phyloP scores from a whole-genome alignment of 2,888 invertebrate genomes.

The Diloba caeruleocephala region DNA sequence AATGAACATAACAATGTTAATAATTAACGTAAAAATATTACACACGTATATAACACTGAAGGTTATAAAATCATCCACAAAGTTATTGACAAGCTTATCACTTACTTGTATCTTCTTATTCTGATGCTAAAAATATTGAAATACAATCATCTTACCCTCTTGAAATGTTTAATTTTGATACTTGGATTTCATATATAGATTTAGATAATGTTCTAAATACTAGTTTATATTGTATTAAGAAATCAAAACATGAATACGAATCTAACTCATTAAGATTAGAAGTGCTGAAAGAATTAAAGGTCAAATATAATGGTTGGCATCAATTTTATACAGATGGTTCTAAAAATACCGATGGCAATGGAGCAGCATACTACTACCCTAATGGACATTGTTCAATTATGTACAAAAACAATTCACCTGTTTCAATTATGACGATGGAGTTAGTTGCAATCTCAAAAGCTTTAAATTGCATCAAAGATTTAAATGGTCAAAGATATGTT shows the following conservation, averaged over 20 bases:
- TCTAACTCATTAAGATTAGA: not conserved
- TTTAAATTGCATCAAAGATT: slow-evolving; percentile 6
- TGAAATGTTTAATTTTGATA: slow-evolving; percentile 2
- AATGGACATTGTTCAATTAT: not conserved
- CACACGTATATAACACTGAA: too few relatives aligned
- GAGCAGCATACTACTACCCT: slow-evolving; percentile 3
- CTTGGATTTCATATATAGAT: slow-evolving; percentile 3
- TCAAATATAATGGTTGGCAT: slow-evolving; percentile 3
- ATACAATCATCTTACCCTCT: slow-evolving; percentile 1
- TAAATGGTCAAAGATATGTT: too few relatives aligned
- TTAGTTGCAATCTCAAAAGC: slow-evolving; percentile 10
- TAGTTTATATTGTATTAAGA: slow-evolving; percentile 5
- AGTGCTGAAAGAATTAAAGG: not conserved
- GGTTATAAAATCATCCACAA: too few relatives aligned
- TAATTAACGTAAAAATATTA: too few relatives aligned
- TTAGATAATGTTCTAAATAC: not conserved
- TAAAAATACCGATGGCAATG: not conserved
- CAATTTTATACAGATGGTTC: slow-evolving; percentile 7
- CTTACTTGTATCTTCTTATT: not conserved
- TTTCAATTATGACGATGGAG: slow-evolving; percentile 11
- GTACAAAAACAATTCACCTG: not conserved
- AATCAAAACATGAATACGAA: not conserved
- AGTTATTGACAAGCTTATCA: too few relatives aligned
- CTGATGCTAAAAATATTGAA: not conserved
- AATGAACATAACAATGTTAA: too few relatives aligned